Evolutionary conservation across 2,888 invertebrate genomes (phyloP), one percentile per base, ranked within the genome.

Genomic region (Brachycybe producta): DNA sequence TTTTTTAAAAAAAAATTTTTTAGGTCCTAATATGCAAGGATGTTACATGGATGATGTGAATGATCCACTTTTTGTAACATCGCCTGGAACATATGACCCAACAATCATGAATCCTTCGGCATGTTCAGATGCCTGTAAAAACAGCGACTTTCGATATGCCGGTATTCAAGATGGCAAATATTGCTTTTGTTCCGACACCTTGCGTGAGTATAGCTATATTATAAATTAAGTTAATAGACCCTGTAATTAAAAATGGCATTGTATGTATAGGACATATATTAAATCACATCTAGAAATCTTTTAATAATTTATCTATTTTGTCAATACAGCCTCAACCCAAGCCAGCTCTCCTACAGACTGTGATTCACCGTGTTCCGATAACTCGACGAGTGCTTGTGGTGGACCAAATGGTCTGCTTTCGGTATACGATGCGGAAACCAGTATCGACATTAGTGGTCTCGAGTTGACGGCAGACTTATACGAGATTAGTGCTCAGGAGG

Each of bases 101-200:
- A 3, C 11, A 13, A 5, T 40, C 15, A 28, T 49, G 23, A 42
- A 27, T 13, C 49, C 49, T n/a, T 41, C 49, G 11, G 42, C 49
- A 23, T 49, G 49, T 21, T 27, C 49, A 15, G 23, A 41, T n/a
- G 21, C 34, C 7, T 49, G 49, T 23, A 19, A 49, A 49, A 23
- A 4, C 32, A 34, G 42, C 24, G 24, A 28, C 23, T 49, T 32
- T 13, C n/a, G 15, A 11, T 49, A 49, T 17, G 49, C 41, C 11
- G 49, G 49, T 15, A 28, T 49, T 49, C 49, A 49, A 39, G 30
- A 49, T 32, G 49, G 49, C 21, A 30, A 32, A 13, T 42, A 42
- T 24, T 49, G 49, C 24, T 39, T 49, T 30, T 49, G 49, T 27
- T 40, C 49, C 21, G 11, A 49, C 19, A 39, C 13, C 34, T 24